These are phyloP conservation scores for Andrena chrysosceles DNA, from an alignment of 2,888 invertebrate species.

Conservation along the genomic window DNA sequence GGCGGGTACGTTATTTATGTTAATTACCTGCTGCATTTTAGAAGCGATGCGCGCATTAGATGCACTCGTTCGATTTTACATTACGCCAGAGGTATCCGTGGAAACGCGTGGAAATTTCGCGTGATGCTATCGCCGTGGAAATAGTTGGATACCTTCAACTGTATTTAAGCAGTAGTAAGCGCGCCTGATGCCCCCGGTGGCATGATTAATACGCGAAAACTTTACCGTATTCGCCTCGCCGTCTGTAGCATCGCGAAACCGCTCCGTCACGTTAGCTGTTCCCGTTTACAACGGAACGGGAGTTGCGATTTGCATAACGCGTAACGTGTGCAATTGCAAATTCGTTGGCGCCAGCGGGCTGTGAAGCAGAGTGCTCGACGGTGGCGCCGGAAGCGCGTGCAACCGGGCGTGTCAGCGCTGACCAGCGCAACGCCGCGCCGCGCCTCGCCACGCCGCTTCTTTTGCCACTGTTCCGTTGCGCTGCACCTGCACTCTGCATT, in stretches of 20 bases:
- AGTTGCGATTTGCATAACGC: conserved; percentile 8
- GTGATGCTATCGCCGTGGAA: not conserved
- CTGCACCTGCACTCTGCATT: conserved; percentile 76
- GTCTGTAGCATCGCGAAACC: not conserved
- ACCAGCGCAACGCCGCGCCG: conserved; percentile 81
- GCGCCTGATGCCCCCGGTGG: no score
- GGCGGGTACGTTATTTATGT: conserved; percentile 63
- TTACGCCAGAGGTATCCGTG: not conserved
- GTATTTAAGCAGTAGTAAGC: not conserved
- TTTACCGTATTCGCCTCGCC: no score
- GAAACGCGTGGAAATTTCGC: not conserved
- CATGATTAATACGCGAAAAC: no score
- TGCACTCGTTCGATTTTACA: conserved; percentile 8
- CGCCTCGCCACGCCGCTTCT: conserved; percentile 80
- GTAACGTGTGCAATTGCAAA: conserved; percentile 34
- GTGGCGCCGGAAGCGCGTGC: conserved; percentile 80
- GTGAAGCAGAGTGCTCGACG: conserved; percentile 60
- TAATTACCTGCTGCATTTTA: conserved; percentile 46
- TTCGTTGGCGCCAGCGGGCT: conserved; percentile 55
- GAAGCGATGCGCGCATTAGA: conserved; percentile 34
- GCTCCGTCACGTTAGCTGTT: not conserved
- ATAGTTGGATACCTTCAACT: not conserved
- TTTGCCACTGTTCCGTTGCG: conserved; percentile 73
- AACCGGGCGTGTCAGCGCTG: conserved; percentile 82
- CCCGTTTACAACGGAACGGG: conserved; percentile 1